phyloP scores from a whole-genome alignment of 2,888 invertebrate species.

The Conus canariensis region DNA sequence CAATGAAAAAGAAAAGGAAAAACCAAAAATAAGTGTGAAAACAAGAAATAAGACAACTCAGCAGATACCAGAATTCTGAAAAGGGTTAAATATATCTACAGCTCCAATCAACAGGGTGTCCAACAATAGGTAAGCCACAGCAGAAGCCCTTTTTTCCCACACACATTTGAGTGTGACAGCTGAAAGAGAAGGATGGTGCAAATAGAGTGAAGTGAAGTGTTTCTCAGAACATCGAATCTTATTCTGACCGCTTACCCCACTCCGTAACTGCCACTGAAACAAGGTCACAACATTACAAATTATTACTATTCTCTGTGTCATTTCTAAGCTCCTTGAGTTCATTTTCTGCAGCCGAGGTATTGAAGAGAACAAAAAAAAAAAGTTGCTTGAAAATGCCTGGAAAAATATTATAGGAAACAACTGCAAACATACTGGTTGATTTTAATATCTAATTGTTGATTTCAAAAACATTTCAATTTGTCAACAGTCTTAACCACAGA shows the following conservation, averaged over 20 bases:
- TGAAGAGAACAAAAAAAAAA: too few species aligned
- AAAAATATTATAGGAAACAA: too few species aligned
- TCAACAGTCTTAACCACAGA: background rate
- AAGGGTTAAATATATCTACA: background rate
- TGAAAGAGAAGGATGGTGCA: slow-evolving; percentile 4
- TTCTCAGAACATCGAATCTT: slow-evolving; percentile 24
- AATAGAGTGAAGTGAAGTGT: background rate
- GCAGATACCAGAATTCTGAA: background rate
- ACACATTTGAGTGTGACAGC: background rate
- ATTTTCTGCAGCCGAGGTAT: too few species aligned
- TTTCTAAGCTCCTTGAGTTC: background rate
- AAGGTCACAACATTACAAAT: slow-evolving; percentile 14
- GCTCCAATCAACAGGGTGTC: background rate
- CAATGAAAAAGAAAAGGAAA: background rate
- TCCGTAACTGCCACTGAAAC: slow-evolving; percentile 46
- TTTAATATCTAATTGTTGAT: background rate
- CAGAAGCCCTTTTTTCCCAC: slow-evolving; percentile 18
- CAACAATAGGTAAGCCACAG: slow-evolving; percentile 32
- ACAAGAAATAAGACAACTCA: background rate
- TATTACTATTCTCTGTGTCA: background rate
- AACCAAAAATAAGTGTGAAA: background rate
- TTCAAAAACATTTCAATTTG: background rate
- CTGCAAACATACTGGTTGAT: too few species aligned
- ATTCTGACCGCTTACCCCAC: slow-evolving; percentile 37
- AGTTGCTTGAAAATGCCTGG: too few species aligned